Evolutionary conservation across 2,888 invertebrate species (phyloP), one percentile per base, ranked within the genome.

Genomic region (Polydrusus cervinus): DNA sequence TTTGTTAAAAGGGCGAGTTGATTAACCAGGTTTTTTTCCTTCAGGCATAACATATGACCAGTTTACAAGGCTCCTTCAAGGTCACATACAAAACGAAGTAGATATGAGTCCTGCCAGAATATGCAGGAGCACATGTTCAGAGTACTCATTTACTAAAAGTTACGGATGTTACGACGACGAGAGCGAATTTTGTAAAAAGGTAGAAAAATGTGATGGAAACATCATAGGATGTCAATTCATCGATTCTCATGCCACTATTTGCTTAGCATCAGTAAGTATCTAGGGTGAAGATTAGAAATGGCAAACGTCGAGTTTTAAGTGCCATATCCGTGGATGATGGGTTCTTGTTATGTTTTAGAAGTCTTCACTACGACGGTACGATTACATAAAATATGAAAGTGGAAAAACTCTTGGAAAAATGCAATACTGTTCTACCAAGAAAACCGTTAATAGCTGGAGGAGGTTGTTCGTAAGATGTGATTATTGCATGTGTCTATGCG

Each of bases 401-500:
- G 94, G 95, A 6, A 90, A 53, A 69, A 86, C 89, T 0, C 87
- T 93, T 10, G 95, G 95, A 0, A 86, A 89, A 18, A 89, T 86
- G 61, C 88, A 87, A 16, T 82, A 80, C 13, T 93, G 93, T 84
- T 78, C 83, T 11, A 85, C 87, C 11, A 8, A 10, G 45, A 91
- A 90, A 38, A 87, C 88, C 89, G 92, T 93, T 75, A 93, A 95
- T 82, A 95, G 95, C 78, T 96, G 95, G 95, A 95, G 95, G 94
- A 91, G 95, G 65, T 95, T 94, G 91, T 83, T 96, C 61, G 93
- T 95, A 93, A 92, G 93, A 85, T 96, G 96, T 85, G 94, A 95
- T 51, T 96, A 95, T 86, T 97, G 96, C 86, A 91, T 96, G 88
- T 97, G 96, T 83, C 89, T 94, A 51, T 97, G 96, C 86, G 96